A percentile compares a stretch with the other conserved stretches of the same genome.
phyloP scores from a whole-genome alignment of 2,797 vertebrate genomes.

The Carapus acus region DNA sequence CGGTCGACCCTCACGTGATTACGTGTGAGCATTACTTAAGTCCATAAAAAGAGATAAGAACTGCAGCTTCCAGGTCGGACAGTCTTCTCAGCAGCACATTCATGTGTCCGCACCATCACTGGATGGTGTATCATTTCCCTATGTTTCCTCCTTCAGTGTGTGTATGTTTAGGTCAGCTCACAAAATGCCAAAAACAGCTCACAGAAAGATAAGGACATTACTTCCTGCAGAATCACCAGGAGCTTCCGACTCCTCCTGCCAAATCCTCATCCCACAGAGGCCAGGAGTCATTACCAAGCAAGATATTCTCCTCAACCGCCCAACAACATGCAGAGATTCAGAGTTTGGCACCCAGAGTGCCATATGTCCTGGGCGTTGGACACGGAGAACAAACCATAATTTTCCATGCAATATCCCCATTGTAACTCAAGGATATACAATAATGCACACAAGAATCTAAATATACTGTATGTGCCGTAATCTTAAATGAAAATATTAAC shows the following conservation, averaged over 20 bases:
- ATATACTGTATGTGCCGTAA: too few relatives aligned
- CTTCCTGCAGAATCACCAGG: constrained; percentile 69
- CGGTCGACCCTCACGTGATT: too few relatives aligned
- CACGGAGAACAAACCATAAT: constrained; percentile 32
- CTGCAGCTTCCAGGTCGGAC: constrained; percentile 37
- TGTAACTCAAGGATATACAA: too few relatives aligned
- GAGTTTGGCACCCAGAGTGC: constrained; percentile 53
- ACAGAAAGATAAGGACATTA: constrained; percentile 60
- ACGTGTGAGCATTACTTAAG: constrained; percentile 12
- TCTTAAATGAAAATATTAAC: too few relatives aligned
- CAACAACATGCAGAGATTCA: constrained; percentile 55
- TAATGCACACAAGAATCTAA: too few relatives aligned
- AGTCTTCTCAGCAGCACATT: constrained; percentile 47
- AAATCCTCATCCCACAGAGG: constrained; percentile 64
- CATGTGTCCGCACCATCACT: constrained; percentile 39
- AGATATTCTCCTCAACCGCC: constrained; percentile 37
- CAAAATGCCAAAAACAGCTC: constrained; percentile 54
- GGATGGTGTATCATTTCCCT: constrained; percentile 36
- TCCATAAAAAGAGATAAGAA: constrained; percentile 24
- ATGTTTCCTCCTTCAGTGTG: constrained; percentile 28
- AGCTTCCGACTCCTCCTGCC: constrained; percentile 69
- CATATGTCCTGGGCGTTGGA: constrained; percentile 60
- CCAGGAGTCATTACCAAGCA: constrained; percentile 44
- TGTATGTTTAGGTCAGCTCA: constrained; percentile 38
- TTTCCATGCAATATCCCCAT: too few relatives aligned